A percentile compares a stretch with the other conserved stretches of the same genome.
phyloP scores from a whole-genome alignment of 2,888 invertebrate genomes.

The Oscheius sp. region DNA sequence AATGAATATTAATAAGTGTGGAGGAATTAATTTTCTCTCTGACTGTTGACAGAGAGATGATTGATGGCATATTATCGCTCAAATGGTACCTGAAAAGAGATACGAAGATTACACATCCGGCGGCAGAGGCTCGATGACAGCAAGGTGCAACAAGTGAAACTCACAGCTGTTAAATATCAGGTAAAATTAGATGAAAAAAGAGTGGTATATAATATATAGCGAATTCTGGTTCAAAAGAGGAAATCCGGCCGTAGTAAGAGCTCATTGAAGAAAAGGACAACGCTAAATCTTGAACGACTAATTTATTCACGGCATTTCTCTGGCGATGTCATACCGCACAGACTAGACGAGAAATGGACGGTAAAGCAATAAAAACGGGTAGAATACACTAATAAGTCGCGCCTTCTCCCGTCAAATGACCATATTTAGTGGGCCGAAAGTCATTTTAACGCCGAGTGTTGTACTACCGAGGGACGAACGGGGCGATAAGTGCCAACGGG shows the following conservation, averaged over 20 bases:
- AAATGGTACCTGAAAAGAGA: conserved; percentile 28
- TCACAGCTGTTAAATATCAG: conserved; percentile 27
- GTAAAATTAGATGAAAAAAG: neutral
- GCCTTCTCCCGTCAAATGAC: conserved; percentile 6
- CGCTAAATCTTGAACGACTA: conserved; percentile 27
- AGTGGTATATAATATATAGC: neutral
- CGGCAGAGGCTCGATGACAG: conserved; percentile 28
- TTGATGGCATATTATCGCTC: conserved; percentile 19
- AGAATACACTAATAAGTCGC: conserved; percentile 20
- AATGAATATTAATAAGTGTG: no score
- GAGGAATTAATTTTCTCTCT: no score
- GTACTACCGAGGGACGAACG: neutral
- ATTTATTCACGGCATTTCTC: conserved; percentile 24
- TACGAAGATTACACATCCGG: conserved; percentile 30
- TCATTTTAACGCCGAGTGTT: neutral
- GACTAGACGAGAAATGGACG: conserved; percentile 7
- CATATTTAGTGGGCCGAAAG: conserved; percentile 6
- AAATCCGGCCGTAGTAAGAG: conserved; percentile 16
- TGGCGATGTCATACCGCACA: conserved; percentile 29
- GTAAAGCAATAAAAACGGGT: conserved; percentile 17
- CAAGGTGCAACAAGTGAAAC: conserved; percentile 32
- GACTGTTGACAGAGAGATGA: neutral
- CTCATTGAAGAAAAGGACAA: conserved; percentile 23
- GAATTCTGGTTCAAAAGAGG: neutral
- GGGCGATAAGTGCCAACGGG: conserved; percentile 13